A percentile compares a stretch with the other conserved stretches of the same genome.
phyloP scores from a whole-genome alignment of 2,888 invertebrate genomes.

The Pycnomerus fuliginosus region DNA sequence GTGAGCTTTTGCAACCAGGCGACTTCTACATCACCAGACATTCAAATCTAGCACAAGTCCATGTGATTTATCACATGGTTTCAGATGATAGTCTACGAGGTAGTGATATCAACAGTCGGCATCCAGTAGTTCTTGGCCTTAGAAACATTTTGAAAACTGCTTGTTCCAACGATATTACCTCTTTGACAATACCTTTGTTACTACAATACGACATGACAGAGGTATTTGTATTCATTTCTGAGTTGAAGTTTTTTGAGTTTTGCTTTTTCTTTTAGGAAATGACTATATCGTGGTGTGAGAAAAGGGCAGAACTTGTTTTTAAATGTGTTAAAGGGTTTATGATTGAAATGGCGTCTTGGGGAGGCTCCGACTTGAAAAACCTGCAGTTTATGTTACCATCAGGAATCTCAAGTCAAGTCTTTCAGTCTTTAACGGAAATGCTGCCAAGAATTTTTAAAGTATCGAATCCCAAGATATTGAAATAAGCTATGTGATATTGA shows the following conservation, averaged over 20 bases:
- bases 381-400: conserved; percentile 83
- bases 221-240: conserved; percentile 54
- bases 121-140: conserved; percentile 91
- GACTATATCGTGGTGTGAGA: conserved; percentile 95
- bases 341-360: conserved; percentile 96
- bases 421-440: conserved; percentile 80
- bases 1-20: conserved; percentile 71
- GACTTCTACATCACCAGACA: conserved; percentile 86
- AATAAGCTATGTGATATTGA: too few species aligned
- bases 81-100: conserved; percentile 71
- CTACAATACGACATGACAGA: conserved; percentile 93
- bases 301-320: conserved; percentile 93
- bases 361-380: conserved; percentile 85
- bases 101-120: conserved; percentile 91
- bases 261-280: conserved; percentile 64
- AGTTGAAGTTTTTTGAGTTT: neutral
- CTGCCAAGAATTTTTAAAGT: conserved; percentile 90
- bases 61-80: conserved; percentile 94
- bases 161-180: conserved; percentile 92
- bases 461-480: conserved; percentile 87
- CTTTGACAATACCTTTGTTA: conserved; percentile 88
- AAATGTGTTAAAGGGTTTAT: conserved; percentile 99
- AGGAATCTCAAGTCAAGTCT: conserved; percentile 80
- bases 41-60: conserved; percentile 91
- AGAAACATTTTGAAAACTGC: conserved; percentile 93